phyloP scores from a whole-genome alignment of 2,797 vertebrate genomes.

The Anisognathus igniventris region DNA sequence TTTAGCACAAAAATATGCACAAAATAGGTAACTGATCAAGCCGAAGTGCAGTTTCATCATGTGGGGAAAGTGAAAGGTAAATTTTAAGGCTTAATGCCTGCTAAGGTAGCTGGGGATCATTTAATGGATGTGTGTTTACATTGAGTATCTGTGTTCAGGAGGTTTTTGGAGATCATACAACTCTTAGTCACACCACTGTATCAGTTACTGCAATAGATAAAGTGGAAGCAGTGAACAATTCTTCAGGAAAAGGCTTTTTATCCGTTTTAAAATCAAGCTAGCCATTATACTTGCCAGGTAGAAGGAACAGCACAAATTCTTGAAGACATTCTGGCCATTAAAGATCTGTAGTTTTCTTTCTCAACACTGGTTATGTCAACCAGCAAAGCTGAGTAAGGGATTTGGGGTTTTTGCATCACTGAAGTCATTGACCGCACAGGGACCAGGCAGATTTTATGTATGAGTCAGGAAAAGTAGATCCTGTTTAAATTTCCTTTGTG shows the following conservation, averaged over 20 bases:
- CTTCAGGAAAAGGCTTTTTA: neutral
- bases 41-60: neutral
- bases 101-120: neutral
- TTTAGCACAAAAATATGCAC: neutral
- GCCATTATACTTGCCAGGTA: neutral
- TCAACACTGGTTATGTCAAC: neutral
- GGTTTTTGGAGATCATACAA: neutral
- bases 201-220: neutral
- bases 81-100: neutral
- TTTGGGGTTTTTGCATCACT: neutral
- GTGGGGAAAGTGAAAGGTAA: neutral
- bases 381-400: neutral
- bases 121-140: neutral
- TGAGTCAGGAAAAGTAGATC: neutral
- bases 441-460: neutral
- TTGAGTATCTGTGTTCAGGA: neutral
- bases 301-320: neutral
- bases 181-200: neutral
- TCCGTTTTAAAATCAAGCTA: neutral
- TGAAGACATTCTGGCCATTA: neutral
- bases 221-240: neutral
- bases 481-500: neutral
- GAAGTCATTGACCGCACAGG: neutral
- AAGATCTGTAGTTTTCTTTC: neutral
- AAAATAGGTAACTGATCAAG: neutral